A percentile compares a stretch with the other conserved stretches of the same genome.
Evolutionary conservation across 2,888 invertebrate species (phyloP).

Genomic region (Mongoloraphidia duomilia): DNA sequence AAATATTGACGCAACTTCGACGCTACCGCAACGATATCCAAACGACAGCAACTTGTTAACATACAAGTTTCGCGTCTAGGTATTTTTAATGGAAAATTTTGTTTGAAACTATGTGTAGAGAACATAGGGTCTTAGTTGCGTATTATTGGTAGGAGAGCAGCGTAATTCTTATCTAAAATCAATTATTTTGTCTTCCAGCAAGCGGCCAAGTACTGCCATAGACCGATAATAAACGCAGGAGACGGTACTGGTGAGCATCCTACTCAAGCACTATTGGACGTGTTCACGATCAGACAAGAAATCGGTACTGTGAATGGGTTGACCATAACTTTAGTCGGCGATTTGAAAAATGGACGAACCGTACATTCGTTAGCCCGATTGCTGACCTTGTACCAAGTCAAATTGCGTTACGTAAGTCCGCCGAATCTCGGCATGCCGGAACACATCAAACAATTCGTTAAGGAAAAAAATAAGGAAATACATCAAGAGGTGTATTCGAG

Average conservation of each 20-base stretch:
- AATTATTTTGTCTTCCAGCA: constrained; percentile 36
- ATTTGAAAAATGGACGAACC: constrained; percentile 93
- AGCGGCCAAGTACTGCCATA: constrained; percentile 68
- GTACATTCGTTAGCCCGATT: constrained; percentile 94
- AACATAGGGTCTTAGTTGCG: neutral
- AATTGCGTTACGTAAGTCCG: constrained; percentile 84
- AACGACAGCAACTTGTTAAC: no score
- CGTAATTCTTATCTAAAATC: neutral
- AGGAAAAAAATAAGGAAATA: constrained; percentile 49
- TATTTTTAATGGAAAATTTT: no score
- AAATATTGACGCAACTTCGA: no score
- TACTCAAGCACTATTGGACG: constrained; percentile 91
- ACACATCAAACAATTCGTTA: constrained; percentile 65
- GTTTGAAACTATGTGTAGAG: neutral
- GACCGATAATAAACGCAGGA: constrained; percentile 94
- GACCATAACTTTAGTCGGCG: constrained; percentile 96
- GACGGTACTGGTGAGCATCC: constrained; percentile 97
- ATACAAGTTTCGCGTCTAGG: no score
- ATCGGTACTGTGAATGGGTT: constrained; percentile 96
- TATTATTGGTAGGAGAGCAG: neutral
- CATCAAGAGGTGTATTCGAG: constrained; percentile 55
- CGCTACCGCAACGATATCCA: no score
- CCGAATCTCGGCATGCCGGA: constrained; percentile 80
- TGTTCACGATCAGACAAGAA: constrained; percentile 97
- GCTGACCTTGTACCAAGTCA: constrained; percentile 76